Evolutionary conservation across 2,113 vertebrate genomes (phyloP).

Genomic region (Chauna torquata): DNA sequence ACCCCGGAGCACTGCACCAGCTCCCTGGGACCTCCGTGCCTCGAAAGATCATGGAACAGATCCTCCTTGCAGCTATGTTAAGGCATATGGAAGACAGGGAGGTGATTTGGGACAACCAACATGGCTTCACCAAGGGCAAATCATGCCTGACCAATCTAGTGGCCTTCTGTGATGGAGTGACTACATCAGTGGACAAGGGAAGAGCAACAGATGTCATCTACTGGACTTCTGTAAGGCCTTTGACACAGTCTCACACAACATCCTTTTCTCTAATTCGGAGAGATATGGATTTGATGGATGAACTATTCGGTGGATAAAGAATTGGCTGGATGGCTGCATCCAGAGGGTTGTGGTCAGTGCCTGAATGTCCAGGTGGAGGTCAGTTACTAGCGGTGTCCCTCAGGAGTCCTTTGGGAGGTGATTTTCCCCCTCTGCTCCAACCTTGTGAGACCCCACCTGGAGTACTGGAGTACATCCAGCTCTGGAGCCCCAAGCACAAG

Average conservation of each 20-base stretch:
- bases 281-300: background rate
- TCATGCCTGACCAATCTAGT: background rate
- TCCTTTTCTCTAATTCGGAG: background rate
- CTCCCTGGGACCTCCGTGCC: background rate
- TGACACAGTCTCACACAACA: background rate
- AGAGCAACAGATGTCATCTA: background rate
- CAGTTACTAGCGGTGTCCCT: background rate
- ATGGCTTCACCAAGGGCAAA: background rate
- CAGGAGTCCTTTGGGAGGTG: background rate
- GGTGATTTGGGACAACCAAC: background rate
- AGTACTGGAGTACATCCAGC: background rate
- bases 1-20: fast-evolving
- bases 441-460: background rate
- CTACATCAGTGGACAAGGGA: background rate
- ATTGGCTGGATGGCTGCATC: background rate
- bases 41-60: background rate
- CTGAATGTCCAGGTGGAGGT: background rate
- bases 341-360: background rate
- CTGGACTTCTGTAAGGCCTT: background rate
- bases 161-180: background rate
- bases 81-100: background rate
- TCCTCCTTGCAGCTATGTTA: background rate
- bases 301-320: background rate
- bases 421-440: background rate
- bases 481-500: too few species aligned